Conservation (phyloP, 2,113 vertebrate genomes). For the Brachypodius melanocephalos region DNA sequence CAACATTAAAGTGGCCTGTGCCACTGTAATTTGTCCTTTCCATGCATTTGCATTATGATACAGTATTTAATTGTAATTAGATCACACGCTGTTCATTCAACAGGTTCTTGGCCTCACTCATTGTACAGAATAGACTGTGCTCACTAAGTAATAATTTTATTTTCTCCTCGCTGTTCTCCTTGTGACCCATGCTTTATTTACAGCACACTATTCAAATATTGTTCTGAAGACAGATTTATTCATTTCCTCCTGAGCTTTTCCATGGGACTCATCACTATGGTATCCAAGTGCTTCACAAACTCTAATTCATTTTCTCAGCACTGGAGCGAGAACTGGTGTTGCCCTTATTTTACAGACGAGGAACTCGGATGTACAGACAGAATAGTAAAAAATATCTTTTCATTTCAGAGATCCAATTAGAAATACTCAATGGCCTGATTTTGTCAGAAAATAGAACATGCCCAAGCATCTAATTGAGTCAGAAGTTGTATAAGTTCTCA, state of each 20-base stretch:
- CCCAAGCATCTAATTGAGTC: neutral
- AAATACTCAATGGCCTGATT: constrained; percentile 1
- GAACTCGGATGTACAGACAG: neutral
- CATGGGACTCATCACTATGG: constrained; percentile 24
- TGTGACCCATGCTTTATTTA: constrained; percentile 11
- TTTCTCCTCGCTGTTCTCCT: constrained; percentile 4
- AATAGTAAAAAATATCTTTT: neutral
- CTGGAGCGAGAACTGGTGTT: neutral
- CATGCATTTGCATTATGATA: neutral
- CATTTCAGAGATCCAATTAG: constrained; percentile 2
- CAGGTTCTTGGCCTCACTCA: neutral
- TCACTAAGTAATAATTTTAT: constrained; percentile 16
- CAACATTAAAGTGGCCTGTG: neutral
- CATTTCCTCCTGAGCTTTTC: constrained; percentile 45
- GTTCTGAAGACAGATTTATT: constrained; percentile 57
- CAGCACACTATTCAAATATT: constrained; percentile 43
- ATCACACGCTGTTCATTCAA: neutral
- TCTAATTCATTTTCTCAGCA: constrained; percentile 11
- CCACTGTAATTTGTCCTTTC: neutral
- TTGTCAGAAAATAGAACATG: neutral
- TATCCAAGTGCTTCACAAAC: constrained; percentile 27
- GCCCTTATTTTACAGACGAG: constrained; percentile 1
- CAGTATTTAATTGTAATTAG: constrained; percentile 15
- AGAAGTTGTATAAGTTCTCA: neutral
- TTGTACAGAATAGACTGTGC: neutral